Base-by-base conservation (phyloP, 35 echinoderm and acorn worm genomes). In the Lytechinus variegatus region DNA sequence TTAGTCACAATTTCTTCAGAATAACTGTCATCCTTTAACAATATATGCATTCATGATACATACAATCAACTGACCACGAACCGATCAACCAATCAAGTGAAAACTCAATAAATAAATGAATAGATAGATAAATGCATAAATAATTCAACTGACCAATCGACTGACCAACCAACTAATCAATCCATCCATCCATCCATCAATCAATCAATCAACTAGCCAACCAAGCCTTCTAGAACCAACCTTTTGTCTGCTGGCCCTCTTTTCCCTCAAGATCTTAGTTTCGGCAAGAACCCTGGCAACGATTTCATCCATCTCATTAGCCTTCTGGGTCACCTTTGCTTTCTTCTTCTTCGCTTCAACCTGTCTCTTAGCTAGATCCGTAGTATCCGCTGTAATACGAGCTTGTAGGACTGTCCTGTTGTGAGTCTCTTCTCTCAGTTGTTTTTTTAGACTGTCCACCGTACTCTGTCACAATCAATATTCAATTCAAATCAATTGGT, bases 281-380 rank as follows among this genome's bases (percentile, higher is more conserved):
- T 99, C 97, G 16, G 91, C 94, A 87, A 99, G 90, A 16, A 97
- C 91, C 9, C 60, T 88, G 27, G 86, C 86, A 8, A 97, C 97
- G 16, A 97, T 91, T 72, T 97, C 94, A 57, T 99, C 96, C 33
- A 97, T 87, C 92, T 99, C 98, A 10, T 93, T 92, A 10, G 96
- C 97, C 79, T 97, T 99, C 87, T 88, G 96, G 8, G 97, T 95
- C 0, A 99, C 96, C 88, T 97, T 98, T 6, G 92, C 94, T 91
- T 96, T 98, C 95, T 99, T 99, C 94, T 97, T 98, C 95, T 97
- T 99, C 11, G 98, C 97, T 27, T 98, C 97, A 5, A 95, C 21
- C 54, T 97, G 98, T 61, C 95, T 96, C 87, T 99, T 98, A 61
- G 97, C 95, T 14, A 99, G 93, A 87, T 99, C 98, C 1, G 97